phyloP scores from a whole-genome alignment of 2,113 vertebrate genomes.

The Macrotis lagotis region DNA sequence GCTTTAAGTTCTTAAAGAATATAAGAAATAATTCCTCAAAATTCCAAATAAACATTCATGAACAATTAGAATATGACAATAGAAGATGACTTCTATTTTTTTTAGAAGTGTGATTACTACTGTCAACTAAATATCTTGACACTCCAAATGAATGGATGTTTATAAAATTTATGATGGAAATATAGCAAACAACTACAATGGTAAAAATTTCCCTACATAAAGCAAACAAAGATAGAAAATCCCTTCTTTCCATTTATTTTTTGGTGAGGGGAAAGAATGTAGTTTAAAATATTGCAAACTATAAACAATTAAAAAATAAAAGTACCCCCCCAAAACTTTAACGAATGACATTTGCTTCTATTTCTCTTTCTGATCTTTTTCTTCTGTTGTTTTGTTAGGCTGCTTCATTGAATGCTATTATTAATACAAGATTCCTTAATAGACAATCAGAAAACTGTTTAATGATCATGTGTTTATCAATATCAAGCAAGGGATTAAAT shows the following conservation, averaged over 20 bases:
- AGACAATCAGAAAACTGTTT: too few relatives aligned
- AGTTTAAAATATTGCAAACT: not conserved
- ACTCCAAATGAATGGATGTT: not conserved
- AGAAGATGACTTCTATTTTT: not conserved
- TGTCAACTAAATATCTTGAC: too few relatives aligned
- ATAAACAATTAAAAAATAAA: not conserved
- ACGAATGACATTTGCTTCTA: not conserved
- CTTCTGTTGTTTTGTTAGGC: not conserved
- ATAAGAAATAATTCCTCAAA: not conserved
- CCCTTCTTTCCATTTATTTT: not conserved
- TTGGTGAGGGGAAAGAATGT: not conserved
- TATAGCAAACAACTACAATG: not conserved
- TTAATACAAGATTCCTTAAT: too few relatives aligned
- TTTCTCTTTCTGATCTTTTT: not conserved
- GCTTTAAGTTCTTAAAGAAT: not conserved
- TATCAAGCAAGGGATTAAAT: too few relatives aligned
- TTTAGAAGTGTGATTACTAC: too few relatives aligned
- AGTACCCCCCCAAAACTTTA: not conserved
- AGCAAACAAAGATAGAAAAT: not conserved
- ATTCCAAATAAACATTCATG: not conserved
- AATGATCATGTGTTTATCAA: too few relatives aligned
- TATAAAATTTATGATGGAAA: not conserved
- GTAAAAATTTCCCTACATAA: not conserved
- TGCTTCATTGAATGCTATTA: not conserved
- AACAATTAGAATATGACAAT: too few relatives aligned